Conservation (phyloP, 2,797 vertebrate species). For the Borostomias antarcticus region DNA sequence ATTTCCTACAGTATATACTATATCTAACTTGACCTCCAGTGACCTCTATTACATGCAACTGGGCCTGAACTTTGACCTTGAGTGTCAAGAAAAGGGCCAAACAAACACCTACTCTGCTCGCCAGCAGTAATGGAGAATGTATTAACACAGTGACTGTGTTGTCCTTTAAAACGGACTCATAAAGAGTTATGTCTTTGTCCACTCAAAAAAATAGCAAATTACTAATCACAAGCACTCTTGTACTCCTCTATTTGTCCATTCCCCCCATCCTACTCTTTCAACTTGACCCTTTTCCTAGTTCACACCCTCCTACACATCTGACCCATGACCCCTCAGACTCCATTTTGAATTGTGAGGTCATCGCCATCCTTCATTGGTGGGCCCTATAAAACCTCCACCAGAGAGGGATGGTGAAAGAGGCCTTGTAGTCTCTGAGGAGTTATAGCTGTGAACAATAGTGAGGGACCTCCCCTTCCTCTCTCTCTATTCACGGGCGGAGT, state of each 20-base stretch:
- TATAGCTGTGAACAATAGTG: constrained; percentile 59
- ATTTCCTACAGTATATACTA: too few relatives aligned
- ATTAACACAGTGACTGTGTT: too few relatives aligned
- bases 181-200: too few relatives aligned
- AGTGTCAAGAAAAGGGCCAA: too few relatives aligned
- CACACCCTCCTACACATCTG: constrained; percentile 50
- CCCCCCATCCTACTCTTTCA: constrained; percentile 33
- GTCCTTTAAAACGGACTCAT: too few relatives aligned
- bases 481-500: constrained; percentile 53
- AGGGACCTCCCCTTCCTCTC: constrained; percentile 39
- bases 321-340: constrained; percentile 54
- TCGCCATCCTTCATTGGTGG: constrained; percentile 47
- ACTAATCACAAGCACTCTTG: not conserved
- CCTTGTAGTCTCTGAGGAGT: constrained; percentile 63
- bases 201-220: not conserved
- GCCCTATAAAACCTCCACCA: constrained; percentile 49
- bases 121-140: too few relatives aligned
- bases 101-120: too few relatives aligned
- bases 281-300: constrained; percentile 64
- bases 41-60: too few relatives aligned
- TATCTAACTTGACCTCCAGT: too few relatives aligned
- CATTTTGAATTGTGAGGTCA: constrained; percentile 49
- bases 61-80: too few relatives aligned
- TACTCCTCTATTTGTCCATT: constrained; percentile 33
- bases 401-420: constrained; percentile 55